A percentile compares a stretch with the other conserved stretches of the same genome.
phyloP scores from a whole-genome alignment of 2,113 vertebrate genomes.

The Lontra canadensis region DNA sequence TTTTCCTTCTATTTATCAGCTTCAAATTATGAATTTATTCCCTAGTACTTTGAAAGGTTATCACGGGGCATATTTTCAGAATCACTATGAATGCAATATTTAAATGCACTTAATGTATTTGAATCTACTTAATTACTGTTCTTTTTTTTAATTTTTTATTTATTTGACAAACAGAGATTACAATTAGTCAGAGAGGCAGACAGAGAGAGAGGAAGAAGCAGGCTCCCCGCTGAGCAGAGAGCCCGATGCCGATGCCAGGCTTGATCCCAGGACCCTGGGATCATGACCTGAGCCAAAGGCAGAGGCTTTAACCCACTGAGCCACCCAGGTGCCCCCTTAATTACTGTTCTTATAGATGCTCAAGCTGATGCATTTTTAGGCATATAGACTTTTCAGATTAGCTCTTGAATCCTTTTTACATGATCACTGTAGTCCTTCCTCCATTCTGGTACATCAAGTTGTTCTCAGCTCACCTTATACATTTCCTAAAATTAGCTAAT shows the following conservation, averaged over 20 bases:
- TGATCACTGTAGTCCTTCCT: background rate
- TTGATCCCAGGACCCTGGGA: no score
- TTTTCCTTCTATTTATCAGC: background rate
- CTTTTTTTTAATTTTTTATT: no score
- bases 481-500: conserved; percentile 33
- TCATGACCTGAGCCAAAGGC: no score
- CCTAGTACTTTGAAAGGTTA: background rate
- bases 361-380: background rate
- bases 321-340: no score
- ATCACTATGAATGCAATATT: conserved; percentile 37
- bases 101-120: background rate
- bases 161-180: no score
- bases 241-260: no score
- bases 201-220: no score
- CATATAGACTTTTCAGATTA: background rate
- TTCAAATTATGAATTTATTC: conserved; percentile 10
- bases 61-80: conserved; percentile 1
- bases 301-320: no score
- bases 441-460: background rate
- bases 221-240: no score
- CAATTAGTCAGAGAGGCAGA: no score
- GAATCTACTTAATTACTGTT: conserved; percentile 30
- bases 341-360: background rate
- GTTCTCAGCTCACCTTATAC: background rate
- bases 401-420: background rate